These are phyloP conservation scores for Brachionus plicatilis DNA, from an alignment of 1,140 invertebrate genomes.

Conservation along the genomic window DNA sequence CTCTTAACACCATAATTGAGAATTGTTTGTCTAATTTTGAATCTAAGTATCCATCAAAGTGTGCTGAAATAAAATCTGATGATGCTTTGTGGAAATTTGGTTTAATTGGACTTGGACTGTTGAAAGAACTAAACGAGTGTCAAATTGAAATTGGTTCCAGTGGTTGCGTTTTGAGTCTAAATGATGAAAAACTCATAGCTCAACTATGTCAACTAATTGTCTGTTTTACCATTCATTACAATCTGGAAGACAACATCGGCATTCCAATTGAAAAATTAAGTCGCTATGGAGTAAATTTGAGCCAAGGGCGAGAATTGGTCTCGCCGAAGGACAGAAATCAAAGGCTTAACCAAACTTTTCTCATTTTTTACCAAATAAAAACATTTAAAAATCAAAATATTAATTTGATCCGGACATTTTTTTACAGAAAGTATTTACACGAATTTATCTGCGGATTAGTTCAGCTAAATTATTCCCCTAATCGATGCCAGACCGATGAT, in stretches of 20 bases:
- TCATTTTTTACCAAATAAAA: slow-evolving; percentile 51
- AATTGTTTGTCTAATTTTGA: slow-evolving; percentile 20
- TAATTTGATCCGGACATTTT: neutral
- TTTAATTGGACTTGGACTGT: neutral
- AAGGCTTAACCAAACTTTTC: slow-evolving; percentile 42
- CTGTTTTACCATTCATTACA: slow-evolving; percentile 63
- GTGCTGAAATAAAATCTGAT: neutral
- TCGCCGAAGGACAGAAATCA: slow-evolving; percentile 38
- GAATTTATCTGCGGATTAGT: slow-evolving; percentile 60
- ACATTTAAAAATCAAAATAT: slow-evolving; percentile 1
- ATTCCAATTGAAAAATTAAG: slow-evolving; percentile 53
- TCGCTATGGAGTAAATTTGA: slow-evolving; percentile 42
- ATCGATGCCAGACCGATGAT: slow-evolving; percentile 59
- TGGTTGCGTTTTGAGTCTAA: slow-evolving; percentile 47
- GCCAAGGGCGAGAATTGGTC: neutral
- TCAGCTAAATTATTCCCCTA: slow-evolving; percentile 64
- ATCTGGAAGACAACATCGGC: slow-evolving; percentile 64
- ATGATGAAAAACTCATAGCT: slow-evolving; percentile 50
- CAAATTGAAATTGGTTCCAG: neutral
- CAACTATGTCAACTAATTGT: slow-evolving; percentile 60
- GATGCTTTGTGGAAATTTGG: slow-evolving; percentile 24
- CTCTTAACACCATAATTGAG: neutral
- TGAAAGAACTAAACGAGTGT: slow-evolving; percentile 6
- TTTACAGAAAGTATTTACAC: slow-evolving; percentile 28
- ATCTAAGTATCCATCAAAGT: neutral